Evolutionary conservation across 2,888 invertebrate genomes (phyloP).

Genomic region (Ernsta delagoae): DNA sequence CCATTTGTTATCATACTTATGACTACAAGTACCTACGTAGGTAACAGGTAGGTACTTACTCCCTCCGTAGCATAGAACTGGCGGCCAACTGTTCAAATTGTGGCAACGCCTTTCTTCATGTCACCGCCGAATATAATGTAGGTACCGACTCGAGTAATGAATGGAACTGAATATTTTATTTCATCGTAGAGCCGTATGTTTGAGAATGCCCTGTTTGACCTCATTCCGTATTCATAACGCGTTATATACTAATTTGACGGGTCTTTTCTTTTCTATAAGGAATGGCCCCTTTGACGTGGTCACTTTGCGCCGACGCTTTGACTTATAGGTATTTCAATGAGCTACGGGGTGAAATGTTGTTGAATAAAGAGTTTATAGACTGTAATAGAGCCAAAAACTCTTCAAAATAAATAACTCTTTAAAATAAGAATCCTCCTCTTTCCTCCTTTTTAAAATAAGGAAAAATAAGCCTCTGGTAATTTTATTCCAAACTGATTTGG

Average conservation of each 20-base stretch:
- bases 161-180: slow-evolving; percentile 83
- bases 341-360: slow-evolving; percentile 20
- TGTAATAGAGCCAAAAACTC: slow-evolving; percentile 3
- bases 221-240: slow-evolving; percentile 80
- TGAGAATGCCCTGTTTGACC: slow-evolving; percentile 81
- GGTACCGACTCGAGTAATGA: slow-evolving; percentile 68
- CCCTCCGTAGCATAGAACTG: slow-evolving; percentile 58
- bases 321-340: slow-evolving; percentile 35
- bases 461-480: too few relatives aligned
- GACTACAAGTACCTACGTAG: slow-evolving; percentile 11
- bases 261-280: slow-evolving; percentile 74
- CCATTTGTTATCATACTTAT: slow-evolving; percentile 54
- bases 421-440: too few relatives aligned
- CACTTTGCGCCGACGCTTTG: slow-evolving; percentile 57
- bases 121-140: slow-evolving; percentile 59
- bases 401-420: neutral
- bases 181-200: slow-evolving; percentile 74
- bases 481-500: too few relatives aligned
- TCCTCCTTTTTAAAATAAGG: too few relatives aligned
- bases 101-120: slow-evolving; percentile 74
- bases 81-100: slow-evolving; percentile 78
- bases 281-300: slow-evolving; percentile 71
- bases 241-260: slow-evolving; percentile 82
- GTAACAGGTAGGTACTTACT: slow-evolving; percentile 40
- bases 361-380: slow-evolving; percentile 11